Conservation (phyloP, 1,140 invertebrate genomes). For the Drosophila nikananu region DNA sequence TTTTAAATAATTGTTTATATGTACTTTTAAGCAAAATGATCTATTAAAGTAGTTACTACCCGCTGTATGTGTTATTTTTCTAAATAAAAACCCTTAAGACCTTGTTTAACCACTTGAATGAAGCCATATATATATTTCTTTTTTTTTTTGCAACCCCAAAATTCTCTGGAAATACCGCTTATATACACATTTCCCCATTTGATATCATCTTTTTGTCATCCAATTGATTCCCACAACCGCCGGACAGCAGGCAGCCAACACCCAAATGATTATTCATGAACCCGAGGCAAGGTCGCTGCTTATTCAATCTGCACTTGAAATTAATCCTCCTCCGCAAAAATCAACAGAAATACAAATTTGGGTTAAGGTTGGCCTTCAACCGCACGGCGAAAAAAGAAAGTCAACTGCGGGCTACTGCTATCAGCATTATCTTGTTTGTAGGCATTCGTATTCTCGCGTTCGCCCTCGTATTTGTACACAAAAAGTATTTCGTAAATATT, state of each 20-base stretch:
- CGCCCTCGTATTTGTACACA: slow-evolving; percentile 15
- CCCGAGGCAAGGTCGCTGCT: slow-evolving; percentile 36
- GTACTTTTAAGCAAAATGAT: not conserved
- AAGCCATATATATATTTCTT: not conserved
- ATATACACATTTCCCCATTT: not conserved
- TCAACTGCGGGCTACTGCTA: slow-evolving; percentile 50
- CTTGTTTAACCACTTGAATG: not conserved
- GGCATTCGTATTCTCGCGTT: slow-evolving; percentile 19
- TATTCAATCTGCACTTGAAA: slow-evolving; percentile 69
- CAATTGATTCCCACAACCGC: slow-evolving; percentile 8
- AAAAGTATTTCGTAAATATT: slow-evolving; percentile 50
- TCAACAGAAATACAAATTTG: slow-evolving; percentile 48
- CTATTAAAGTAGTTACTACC: too few species aligned
- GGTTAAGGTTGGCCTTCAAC: slow-evolving; percentile 71
- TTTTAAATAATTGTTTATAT: not conserved
- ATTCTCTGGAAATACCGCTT: not conserved
- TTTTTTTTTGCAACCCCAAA: not conserved
- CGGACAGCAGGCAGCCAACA: not conserved
- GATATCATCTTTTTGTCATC: slow-evolving; percentile 9
- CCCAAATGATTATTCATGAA: slow-evolving; percentile 20
- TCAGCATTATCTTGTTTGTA: slow-evolving; percentile 50
- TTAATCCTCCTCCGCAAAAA: slow-evolving; percentile 60
- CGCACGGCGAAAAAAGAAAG: slow-evolving; percentile 50
- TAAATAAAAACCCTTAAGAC: not conserved
- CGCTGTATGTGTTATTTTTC: not conserved